These are phyloP conservation scores for Euwallacea similis DNA, from an alignment of 1,140 invertebrate genomes.

Conservation along the genomic window DNA sequence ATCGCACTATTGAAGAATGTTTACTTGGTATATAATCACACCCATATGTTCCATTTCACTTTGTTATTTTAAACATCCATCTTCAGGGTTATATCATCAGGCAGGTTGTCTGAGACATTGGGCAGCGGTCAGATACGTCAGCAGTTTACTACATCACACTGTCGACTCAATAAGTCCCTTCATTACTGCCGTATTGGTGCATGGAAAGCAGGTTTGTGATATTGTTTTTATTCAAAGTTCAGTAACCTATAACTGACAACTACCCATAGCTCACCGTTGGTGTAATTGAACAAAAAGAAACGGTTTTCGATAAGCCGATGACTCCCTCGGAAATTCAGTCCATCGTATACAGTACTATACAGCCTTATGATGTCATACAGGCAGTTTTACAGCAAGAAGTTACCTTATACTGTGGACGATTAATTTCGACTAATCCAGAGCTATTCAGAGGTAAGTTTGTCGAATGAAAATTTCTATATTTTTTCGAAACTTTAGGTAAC, in stretches of 20 bases:
- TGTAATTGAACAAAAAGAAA: constrained; percentile 91
- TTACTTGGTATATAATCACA: constrained; percentile 64
- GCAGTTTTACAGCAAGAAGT: constrained; percentile 95
- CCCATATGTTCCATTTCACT: neutral
- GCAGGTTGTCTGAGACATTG: constrained; percentile 89
- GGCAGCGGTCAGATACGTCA: constrained; percentile 93
- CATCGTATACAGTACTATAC: constrained; percentile 82
- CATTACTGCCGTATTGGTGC: constrained; percentile 94
- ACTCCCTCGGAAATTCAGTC: constrained; percentile 90
- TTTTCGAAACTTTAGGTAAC: too few species aligned
- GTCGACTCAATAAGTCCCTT: constrained; percentile 98
- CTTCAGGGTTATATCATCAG: constrained; percentile 65
- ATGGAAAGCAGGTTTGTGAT: constrained; percentile 88
- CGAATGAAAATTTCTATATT: neutral
- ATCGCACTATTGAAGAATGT: constrained; percentile 68
- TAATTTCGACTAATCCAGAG: constrained; percentile 89
- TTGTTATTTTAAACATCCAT: neutral
- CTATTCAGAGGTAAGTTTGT: constrained; percentile 73
- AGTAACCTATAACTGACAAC: neutral
- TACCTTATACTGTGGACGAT: constrained; percentile 89
- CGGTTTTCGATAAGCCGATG: constrained; percentile 95
- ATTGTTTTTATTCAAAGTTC: too few species aligned
- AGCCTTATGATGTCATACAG: constrained; percentile 87
- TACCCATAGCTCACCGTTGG: constrained; percentile 83
- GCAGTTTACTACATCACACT: constrained; percentile 87